A percentile compares a stretch with the other conserved stretches of the same genome.
These are phyloP conservation scores for Phortica variegata DNA, from an alignment of 1,140 invertebrate genomes.

Conservation along the genomic window DNA sequence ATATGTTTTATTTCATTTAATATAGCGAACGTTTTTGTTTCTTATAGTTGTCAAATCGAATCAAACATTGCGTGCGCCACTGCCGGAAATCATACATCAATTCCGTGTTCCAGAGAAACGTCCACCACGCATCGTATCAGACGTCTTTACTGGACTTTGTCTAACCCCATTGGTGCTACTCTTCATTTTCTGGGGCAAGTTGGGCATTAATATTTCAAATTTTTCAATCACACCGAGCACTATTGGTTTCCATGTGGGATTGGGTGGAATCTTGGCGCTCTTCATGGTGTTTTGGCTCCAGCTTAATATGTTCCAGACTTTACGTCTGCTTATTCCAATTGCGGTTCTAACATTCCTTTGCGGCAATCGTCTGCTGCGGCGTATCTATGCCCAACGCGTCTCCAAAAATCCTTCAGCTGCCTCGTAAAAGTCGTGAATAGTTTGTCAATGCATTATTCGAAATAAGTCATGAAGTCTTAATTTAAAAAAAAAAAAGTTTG, in stretches of 20 bases:
- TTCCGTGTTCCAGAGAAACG: constrained; percentile 91
- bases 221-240: constrained; percentile 79
- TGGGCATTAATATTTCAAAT: constrained; percentile 87
- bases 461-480: background rate
- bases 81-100: constrained; percentile 88
- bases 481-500: no score
- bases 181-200: constrained; percentile 81
- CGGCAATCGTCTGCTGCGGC: constrained; percentile 84
- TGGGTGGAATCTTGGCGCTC: constrained; percentile 81
- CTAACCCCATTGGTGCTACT: constrained; percentile 81
- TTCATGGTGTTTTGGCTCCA: constrained; percentile 90
- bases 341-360: constrained; percentile 85
- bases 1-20: background rate
- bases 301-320: constrained; percentile 94
- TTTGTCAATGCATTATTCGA: constrained; percentile 17
- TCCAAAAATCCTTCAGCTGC: constrained; percentile 22
- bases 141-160: constrained; percentile 85
- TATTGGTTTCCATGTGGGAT: constrained; percentile 83
- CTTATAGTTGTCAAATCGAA: constrained; percentile 46
- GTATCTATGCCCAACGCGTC: constrained; percentile 41
- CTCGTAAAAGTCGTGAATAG: constrained; percentile 19
- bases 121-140: constrained; percentile 82
- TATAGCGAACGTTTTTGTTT: background rate
- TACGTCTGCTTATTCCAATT: constrained; percentile 83
- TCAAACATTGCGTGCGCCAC: constrained; percentile 58